Base-by-base conservation (phyloP, 2,113 vertebrate species). In the Ptychochromis oligacanthus region DNA sequence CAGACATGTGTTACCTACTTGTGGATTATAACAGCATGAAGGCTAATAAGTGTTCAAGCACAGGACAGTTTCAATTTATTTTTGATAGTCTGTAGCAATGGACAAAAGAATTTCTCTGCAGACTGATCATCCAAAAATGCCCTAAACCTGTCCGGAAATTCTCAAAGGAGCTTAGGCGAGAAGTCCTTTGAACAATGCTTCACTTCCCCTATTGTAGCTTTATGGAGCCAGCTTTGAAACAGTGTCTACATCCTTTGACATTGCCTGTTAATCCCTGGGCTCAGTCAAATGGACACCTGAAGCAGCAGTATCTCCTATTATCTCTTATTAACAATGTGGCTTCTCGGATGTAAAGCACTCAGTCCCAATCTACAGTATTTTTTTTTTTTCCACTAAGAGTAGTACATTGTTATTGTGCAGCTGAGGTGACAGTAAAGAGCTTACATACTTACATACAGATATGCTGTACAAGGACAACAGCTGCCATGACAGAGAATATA, bases 181-280 rank as follows among this genome's bases (percentile, higher is more conserved):
- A 93, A 91, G 89, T 78, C 84, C 82, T 93, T 93, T 93, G 91
- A 93, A 87, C 84, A 83, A 85, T 81, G 90, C 90, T 90, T 88
- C 75, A 1, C 90, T 93, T 91, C 87, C 82, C 26, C 90, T 84
- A 81, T 91, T 92, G 91, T 90, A 59, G 81, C 81, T 72, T 17
- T 43, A 83, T 58, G 76, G 75, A 91, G 85, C 74, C 88, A 59
- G 85, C 88, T 88, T 87, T 88, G 87, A 89, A 91, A 89, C 82
- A 75, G 67, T 46, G 82, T 87, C 85, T 77, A 57, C 24, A 83
- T 87, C 82, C 87, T 91, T 89, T 92, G 86, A 92, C 89, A 89
- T 61, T 70, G 77, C 49, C 82, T 54, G 84, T 81, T 92, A 92
- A 93, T 89, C 90, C 88, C 76, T 85, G 46, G 1, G 77, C 70